Conservation (phyloP, 1,140 invertebrate species). For the Drosophila ironensis region DNA sequence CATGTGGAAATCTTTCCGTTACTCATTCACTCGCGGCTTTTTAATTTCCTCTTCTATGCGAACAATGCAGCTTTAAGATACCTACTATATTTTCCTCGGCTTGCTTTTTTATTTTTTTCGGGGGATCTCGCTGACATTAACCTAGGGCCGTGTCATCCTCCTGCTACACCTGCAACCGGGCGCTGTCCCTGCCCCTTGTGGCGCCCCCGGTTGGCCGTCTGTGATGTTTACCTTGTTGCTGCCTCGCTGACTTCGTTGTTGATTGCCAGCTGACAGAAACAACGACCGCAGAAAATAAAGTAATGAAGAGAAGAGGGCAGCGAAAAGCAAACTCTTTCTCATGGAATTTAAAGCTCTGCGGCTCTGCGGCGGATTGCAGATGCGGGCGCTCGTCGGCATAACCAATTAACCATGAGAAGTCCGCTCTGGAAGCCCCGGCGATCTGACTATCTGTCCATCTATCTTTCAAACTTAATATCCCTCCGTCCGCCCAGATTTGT, state of each 20-base stretch:
- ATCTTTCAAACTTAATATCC: slow-evolving; percentile 28
- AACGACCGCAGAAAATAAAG: slow-evolving; percentile 17
- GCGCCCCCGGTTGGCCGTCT: slow-evolving; percentile 17
- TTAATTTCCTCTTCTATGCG: slow-evolving; percentile 38
- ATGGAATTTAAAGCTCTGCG: slow-evolving; percentile 46
- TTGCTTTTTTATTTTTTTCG: slow-evolving; percentile 15
- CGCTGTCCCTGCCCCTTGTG: slow-evolving; percentile 12
- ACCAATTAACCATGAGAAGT: slow-evolving; percentile 43
- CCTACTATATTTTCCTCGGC: slow-evolving; percentile 28
- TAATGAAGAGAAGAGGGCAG: slow-evolving; percentile 17
- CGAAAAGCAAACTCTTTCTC: slow-evolving; percentile 40
- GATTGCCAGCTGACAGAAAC: slow-evolving; percentile 65
- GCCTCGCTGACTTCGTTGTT: slow-evolving; percentile 68
- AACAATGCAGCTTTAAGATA: slow-evolving; percentile 60
- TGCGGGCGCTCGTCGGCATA: slow-evolving; percentile 45
- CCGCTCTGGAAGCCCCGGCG: slow-evolving; percentile 29
- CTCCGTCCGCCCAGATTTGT: slow-evolving; percentile 6
- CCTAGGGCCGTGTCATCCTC: slow-evolving; percentile 37
- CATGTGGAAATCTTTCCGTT: slow-evolving; percentile 56
- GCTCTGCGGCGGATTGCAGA: slow-evolving; percentile 13
- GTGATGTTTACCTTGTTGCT: slow-evolving; percentile 70
- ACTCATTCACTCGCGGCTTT: slow-evolving; percentile 51
- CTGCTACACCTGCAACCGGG: neutral
- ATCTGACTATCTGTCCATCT: slow-evolving; percentile 25
- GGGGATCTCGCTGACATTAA: slow-evolving; percentile 53